Base-by-base conservation (phyloP, 2,113 vertebrate genomes). In the Galemys pyrenaicus region DNA sequence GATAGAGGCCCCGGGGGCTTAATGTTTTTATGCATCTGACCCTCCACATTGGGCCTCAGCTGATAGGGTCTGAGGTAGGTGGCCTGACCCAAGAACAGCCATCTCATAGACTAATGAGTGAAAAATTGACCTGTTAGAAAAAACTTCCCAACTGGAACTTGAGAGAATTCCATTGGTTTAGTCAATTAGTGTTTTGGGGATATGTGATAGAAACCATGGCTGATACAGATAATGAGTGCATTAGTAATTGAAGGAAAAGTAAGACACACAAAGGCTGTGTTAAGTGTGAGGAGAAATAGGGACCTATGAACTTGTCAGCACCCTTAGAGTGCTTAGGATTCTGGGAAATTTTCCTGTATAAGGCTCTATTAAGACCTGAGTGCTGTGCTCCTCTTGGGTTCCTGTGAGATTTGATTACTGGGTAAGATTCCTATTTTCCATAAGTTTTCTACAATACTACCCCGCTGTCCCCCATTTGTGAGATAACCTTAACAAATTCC, bases 401-500 rank as follows among this genome's bases (percentile, higher is more conserved):
- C 62, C 54, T 46, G 0, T 35, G 32, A 56, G 62, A 77, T 58
- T 93, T 83, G 37, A 46, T 68, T 62, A 62, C 22, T 70, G 16
- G 46, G 19, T 74, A 51, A 62, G 32, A 58, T 71, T 83, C 19
- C 28, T 71, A 3, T 92, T 96, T 94, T 82, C 44, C 49, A 89
- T 37, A 73, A 20, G 30, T 67, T 54, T n/a, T 86, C 82, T 78
- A 79, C 2, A 71, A 35, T 77, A 16, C 6, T 8, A 35, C 12
- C 39, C 3, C 12, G 54, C 5, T 37, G 75, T 75, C n/a, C 58
- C 32, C 11, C 39, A 49, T 77, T 87, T 87, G 62, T 62, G 37
- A 93, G 64, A 26, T 83, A 80, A 91, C 19, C n/a, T 89, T 77
- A 79, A 71, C 32, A 88, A 17, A 62, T 75, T 39, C 51, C n/a